Conservation (phyloP, 2,113 vertebrate genomes). For the Taurulus bubalis region DNA sequence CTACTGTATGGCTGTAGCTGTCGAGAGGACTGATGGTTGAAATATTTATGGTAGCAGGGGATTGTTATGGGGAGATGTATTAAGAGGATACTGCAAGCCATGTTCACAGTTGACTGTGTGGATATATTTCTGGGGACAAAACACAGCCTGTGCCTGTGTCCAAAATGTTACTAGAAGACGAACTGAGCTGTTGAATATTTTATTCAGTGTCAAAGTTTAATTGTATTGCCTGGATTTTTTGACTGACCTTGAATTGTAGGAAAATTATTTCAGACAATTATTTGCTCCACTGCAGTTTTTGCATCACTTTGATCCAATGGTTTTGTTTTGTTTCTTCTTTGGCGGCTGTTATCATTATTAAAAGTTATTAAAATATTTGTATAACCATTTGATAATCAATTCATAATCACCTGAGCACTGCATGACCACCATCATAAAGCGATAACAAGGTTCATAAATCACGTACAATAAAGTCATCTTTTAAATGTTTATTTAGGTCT, state of each 20-base stretch:
- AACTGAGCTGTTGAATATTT: constrained; percentile 20
- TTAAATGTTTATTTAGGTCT: background rate
- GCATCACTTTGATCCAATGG: background rate
- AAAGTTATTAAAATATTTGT: background rate
- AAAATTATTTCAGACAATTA: background rate
- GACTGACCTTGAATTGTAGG: background rate
- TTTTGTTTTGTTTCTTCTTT: background rate
- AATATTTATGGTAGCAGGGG: background rate
- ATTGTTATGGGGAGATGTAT: background rate
- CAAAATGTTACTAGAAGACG: constrained; percentile 5
- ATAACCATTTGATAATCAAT: background rate
- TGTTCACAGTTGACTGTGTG: background rate
- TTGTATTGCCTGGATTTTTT: background rate
- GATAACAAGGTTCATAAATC: constrained; percentile 3
- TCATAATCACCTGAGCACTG: background rate
- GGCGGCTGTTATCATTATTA: background rate
- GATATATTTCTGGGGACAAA: background rate
- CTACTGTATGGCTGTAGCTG: background rate
- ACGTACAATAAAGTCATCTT: background rate
- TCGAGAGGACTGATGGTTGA: background rate
- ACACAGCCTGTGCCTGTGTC: background rate
- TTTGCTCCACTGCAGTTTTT: background rate
- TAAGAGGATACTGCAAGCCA: background rate
- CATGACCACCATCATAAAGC: background rate
- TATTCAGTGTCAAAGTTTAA: background rate